Percentiles rank a stretch among this genome's conserved stretches.
Evolutionary conservation across 2,113 vertebrate genomes (phyloP).

Genomic region (Electrona antarctica): DNA sequence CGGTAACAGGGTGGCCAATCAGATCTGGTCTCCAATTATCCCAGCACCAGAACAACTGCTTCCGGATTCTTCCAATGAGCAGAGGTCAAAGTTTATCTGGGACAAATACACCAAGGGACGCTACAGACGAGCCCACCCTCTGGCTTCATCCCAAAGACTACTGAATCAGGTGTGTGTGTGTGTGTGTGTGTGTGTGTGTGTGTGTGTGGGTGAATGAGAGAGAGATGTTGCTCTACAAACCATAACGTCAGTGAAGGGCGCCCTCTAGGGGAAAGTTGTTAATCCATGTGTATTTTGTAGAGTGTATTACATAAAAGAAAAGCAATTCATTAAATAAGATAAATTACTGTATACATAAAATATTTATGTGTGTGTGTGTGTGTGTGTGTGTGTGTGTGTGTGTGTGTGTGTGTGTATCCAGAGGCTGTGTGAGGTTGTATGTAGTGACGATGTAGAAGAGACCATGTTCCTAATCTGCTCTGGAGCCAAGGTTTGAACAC

Average conservation of each 20-base stretch:
- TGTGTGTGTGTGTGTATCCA: conserved; percentile 31
- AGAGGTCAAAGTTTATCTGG: conserved; percentile 72
- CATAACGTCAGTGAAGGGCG: too few species aligned
- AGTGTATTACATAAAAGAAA: too few species aligned
- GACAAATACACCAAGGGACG: conserved; percentile 76
- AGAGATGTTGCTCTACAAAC: too few species aligned
- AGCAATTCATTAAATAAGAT: too few species aligned
- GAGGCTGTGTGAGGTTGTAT: conserved; percentile 76
- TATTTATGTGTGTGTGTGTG: too few species aligned
- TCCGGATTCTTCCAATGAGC: conserved; percentile 52
- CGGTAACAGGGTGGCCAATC: conserved; percentile 76
- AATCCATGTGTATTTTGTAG: too few species aligned
- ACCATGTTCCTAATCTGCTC: conserved; percentile 79
- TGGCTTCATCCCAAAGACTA: conserved; percentile 54
- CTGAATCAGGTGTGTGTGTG: conserved; percentile 72
- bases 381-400: too few species aligned
- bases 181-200: conserved; percentile 10
- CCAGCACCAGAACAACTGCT: conserved; percentile 69
- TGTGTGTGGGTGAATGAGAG: neutral
- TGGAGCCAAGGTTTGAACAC: conserved; percentile 68
- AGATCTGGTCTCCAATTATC: conserved; percentile 75
- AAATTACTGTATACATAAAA: too few species aligned
- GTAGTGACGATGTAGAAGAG: conserved; percentile 67
- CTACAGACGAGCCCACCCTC: conserved; percentile 73
- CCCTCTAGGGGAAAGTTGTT: neutral